Percentiles rank a stretch among this genome's conserved stretches.
These are phyloP conservation scores for Tachysurus fulvidraco DNA, from an alignment of 2,113 vertebrate genomes.

Conservation along the genomic window DNA sequence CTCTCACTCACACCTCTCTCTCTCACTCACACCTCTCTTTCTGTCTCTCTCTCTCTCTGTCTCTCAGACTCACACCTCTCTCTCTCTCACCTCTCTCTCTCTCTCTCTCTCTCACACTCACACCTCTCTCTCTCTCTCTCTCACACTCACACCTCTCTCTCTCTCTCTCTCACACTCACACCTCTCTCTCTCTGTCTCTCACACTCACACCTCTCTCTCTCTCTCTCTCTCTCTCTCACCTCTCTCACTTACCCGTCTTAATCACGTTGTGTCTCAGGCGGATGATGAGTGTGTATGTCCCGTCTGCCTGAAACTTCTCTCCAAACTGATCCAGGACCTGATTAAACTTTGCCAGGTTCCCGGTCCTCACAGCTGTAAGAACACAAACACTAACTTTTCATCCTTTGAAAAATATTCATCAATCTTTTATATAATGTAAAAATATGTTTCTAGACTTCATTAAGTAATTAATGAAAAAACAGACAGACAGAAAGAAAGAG, in stretches of 20 bases:
- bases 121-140: neutral
- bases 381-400: neutral
- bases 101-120: too few species aligned
- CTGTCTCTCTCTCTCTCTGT: too few species aligned
- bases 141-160: too few species aligned
- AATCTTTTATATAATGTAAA: too few species aligned
- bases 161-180: too few species aligned
- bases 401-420: too few species aligned
- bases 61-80: too few species aligned
- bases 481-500: neutral
- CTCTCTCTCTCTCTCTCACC: neutral
- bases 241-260: constrained; percentile 75
- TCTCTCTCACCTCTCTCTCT: neutral
- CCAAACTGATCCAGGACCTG: constrained; percentile 94
- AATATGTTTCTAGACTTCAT: constrained; percentile 65
- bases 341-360: constrained; percentile 97
- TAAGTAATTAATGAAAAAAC: neutral
- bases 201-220: neutral
- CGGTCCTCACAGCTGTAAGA: constrained; percentile 84
- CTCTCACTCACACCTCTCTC: too few species aligned
- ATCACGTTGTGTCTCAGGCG: constrained; percentile 97
- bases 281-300: constrained; percentile 98
- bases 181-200: too few species aligned
- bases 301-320: constrained; percentile 95
- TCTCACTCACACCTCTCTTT: too few species aligned